Percentiles rank a stretch among this genome's conserved stretches.
These are phyloP conservation scores for Drosophila sechellia DNA, from an alignment of 1,140 invertebrate genomes.

Conservation along the genomic window DNA sequence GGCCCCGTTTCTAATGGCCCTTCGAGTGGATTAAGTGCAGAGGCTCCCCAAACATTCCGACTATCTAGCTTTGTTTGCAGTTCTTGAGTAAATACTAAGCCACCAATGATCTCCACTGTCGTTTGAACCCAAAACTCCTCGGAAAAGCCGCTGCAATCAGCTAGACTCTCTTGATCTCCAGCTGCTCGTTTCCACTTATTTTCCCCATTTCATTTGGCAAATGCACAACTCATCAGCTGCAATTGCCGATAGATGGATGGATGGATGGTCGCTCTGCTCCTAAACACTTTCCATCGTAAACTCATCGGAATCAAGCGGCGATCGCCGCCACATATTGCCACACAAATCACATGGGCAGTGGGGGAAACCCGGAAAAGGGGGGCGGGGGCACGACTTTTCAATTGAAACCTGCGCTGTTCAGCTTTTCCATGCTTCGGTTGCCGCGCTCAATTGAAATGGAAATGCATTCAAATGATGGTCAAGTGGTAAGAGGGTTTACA, in stretches of 20 bases:
- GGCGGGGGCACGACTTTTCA: constrained; percentile 33
- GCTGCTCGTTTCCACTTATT: not conserved
- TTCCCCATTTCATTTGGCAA: constrained; percentile 43
- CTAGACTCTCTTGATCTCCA: constrained; percentile 20
- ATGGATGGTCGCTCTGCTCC: constrained; percentile 16
- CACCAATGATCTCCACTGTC: not conserved
- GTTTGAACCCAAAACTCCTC: too few species aligned
- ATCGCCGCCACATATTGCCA: constrained; percentile 31
- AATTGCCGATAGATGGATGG: constrained; percentile 25
- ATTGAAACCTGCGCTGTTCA: constrained; percentile 32
- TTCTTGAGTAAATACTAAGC: not conserved
- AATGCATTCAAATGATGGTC: constrained; percentile 18
- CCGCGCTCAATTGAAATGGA: constrained; percentile 18
- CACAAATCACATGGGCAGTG: constrained; percentile 38
- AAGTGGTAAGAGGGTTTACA: not conserved
- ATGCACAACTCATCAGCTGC: constrained; percentile 38
- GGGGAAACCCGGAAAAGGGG: not conserved
- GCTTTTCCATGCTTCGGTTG: constrained; percentile 16
- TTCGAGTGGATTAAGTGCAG: constrained; percentile 29
- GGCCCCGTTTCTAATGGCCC: constrained; percentile 40
- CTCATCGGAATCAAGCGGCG: constrained; percentile 38
- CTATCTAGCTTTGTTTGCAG: constrained; percentile 14
- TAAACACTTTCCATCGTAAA: constrained; percentile 58
- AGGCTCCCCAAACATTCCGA: constrained; percentile 5
- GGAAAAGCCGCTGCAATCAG: constrained; percentile 24